These are phyloP conservation scores for Coilia nasus DNA, from an alignment of 2,797 vertebrate genomes.

Conservation along the genomic window DNA sequence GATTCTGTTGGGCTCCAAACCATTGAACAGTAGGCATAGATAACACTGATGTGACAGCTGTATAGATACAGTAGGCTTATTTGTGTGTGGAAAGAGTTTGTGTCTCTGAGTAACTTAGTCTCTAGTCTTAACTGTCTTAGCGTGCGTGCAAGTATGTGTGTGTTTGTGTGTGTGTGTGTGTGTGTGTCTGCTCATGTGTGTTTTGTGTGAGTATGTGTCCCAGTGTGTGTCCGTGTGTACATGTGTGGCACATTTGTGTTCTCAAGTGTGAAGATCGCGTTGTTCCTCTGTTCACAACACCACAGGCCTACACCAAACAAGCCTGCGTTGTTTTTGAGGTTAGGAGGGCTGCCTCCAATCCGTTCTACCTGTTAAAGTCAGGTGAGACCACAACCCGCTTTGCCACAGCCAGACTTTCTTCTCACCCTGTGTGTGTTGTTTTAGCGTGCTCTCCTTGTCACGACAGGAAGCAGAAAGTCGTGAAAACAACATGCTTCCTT, in stretches of 20 bases:
- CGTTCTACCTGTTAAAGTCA: constrained; percentile 63
- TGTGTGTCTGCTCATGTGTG: too few species aligned
- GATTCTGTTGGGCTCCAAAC: too few species aligned
- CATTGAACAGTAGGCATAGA: too few species aligned
- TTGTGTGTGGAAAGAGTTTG: too few species aligned
- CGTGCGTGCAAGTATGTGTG: too few species aligned
- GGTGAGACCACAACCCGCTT: constrained; percentile 69
- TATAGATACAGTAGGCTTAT: too few species aligned
- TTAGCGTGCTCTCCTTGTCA: constrained; percentile 44
- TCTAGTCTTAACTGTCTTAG: too few species aligned
- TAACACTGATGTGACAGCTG: too few species aligned
- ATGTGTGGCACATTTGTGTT: constrained; percentile 26
- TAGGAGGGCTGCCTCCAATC: constrained; percentile 51
- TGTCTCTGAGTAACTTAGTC: too few species aligned
- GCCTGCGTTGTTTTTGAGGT: constrained; percentile 68
- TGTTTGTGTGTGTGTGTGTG: too few species aligned
- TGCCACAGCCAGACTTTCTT: constrained; percentile 8
- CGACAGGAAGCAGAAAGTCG: constrained; percentile 71
- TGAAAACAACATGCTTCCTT: constrained; percentile 53
- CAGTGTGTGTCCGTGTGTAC: too few species aligned
- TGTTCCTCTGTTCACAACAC: constrained; percentile 22
- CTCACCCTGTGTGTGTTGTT: constrained; percentile 32
- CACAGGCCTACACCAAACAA: constrained; percentile 29
- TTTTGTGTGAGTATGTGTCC: too few species aligned
- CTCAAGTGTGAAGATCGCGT: constrained; percentile 32